Evolutionary conservation across 2,888 invertebrate species (phyloP).

Genomic region (Nycteola revayana): DNA sequence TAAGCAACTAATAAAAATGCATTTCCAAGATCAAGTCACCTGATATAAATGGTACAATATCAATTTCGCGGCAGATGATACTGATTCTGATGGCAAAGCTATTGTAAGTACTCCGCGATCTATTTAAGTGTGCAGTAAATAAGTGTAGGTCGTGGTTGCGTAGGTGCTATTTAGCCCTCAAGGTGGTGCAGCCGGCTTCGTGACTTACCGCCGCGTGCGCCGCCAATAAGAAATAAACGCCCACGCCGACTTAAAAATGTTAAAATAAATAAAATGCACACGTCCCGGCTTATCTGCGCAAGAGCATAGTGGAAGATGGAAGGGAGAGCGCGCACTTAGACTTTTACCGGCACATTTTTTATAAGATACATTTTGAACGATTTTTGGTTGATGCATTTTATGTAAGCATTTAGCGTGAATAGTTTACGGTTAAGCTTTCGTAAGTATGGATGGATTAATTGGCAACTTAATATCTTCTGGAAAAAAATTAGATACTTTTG

Average conservation of each 20-base stretch:
- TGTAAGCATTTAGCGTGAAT: too few species aligned
- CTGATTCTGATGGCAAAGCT: constrained; percentile 12
- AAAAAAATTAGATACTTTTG: too few species aligned
- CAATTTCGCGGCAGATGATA: constrained; percentile 1
- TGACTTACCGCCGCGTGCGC: constrained; percentile 74
- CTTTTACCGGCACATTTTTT: background rate
- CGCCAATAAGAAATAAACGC: constrained; percentile 57
- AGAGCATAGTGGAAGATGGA: constrained; percentile 63
- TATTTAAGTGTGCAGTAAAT: constrained; percentile 50
- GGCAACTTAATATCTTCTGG: too few species aligned
- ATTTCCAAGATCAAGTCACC: too few species aligned
- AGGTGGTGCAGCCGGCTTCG: constrained; percentile 70
- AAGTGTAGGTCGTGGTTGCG: constrained; percentile 39
- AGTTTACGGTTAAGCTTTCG: too few species aligned
- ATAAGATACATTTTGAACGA: too few species aligned
- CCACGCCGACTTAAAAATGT: constrained; percentile 69
- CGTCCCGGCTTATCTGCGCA: constrained; percentile 72
- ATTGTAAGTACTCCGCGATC: constrained; percentile 21
- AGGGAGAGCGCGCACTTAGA: constrained; percentile 50
- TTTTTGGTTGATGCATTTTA: too few species aligned
- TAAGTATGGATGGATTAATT: too few species aligned
- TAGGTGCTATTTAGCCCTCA: constrained; percentile 79
- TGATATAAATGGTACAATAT: background rate
- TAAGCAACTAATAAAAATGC: too few species aligned
- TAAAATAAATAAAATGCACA: constrained; percentile 82